Evolutionary conservation across 92 coral and sea anemone genomes (phyloP), one percentile per base, ranked within the genome.

Genomic region (Siderastrea radians): DNA sequence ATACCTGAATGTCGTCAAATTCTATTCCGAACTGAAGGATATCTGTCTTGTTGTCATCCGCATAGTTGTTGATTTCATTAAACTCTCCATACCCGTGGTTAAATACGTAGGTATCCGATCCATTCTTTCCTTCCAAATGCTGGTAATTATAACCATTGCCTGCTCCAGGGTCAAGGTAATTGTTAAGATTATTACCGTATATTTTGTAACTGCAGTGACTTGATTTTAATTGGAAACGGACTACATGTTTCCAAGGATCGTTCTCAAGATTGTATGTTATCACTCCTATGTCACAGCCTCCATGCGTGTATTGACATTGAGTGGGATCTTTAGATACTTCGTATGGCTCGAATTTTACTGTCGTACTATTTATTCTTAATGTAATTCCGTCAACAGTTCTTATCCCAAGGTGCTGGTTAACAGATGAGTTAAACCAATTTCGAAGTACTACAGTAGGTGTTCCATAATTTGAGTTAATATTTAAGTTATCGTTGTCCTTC

Each of bases 131-230:
- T 7, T 68, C 74, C 76, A 91, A 75, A 64, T 77, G 47, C 13
- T 91, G 94, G 11, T 75, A 80, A 49, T 71, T 86, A 61, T 61
- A 86, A 65, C 84, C 94, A 77, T 86, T 91, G 48, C 91, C 86
- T 62, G 94, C 57, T n/a, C 94, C 94, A 9, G 94, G 92, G 59
- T 91, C 92, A 12, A 91, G 79, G 80, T 91, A 91, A 55, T 91
- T 91, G 74, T 88, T 91, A 2, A 91, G 84, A 7, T 70, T 64
- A 45, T 88, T 91, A 0, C 92, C 92, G 54, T 49, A 87, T 0
- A 91, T 87, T 26, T 15, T 77, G 86, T 91, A 91, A 77, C 94
- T 91, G 81, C 94, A 91, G 12, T 61, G 61, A 84, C 90, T 91
- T 0, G 92, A 91, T 5, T 88, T 88, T 8, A 91, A 75, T 17